Conservation (phyloP, 2,888 invertebrate species). For the Philereme transversata region DNA sequence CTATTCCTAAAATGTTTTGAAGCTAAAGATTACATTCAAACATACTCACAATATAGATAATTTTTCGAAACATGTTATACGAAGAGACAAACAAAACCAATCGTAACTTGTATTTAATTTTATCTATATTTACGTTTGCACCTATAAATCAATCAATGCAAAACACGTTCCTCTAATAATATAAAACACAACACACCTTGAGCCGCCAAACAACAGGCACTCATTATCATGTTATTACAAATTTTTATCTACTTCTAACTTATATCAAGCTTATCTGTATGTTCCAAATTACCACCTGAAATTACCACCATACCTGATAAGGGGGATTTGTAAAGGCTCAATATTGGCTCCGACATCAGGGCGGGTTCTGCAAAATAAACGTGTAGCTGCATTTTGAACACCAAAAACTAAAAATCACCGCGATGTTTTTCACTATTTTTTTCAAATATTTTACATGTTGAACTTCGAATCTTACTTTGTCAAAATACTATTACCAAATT, state of each 20-base stretch:
- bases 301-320: conserved; percentile 69
- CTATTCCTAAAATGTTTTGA: too few species aligned
- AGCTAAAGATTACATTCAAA: too few species aligned
- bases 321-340: conserved; percentile 80
- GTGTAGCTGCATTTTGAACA: conserved; percentile 27
- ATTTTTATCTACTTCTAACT: neutral
- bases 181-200: too few species aligned
- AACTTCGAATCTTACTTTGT: too few species aligned
- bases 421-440: conserved; percentile 9
- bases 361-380: conserved; percentile 74
- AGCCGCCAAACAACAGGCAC: neutral
- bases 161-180: too few species aligned
- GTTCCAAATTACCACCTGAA: conserved; percentile 8
- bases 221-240: conserved; percentile 9
- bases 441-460: neutral
- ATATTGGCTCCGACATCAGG: conserved; percentile 77
- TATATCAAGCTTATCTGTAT: conserved; percentile 4
- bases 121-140: too few species aligned
- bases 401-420: conserved; percentile 4
- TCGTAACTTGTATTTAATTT: too few species aligned
- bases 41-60: too few species aligned
- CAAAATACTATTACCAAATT: too few species aligned
- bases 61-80: too few species aligned
- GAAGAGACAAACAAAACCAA: too few species aligned
- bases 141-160: too few species aligned